Conservation (phyloP, 2,888 invertebrate genomes). For the Mechanitis messenoides region DNA sequence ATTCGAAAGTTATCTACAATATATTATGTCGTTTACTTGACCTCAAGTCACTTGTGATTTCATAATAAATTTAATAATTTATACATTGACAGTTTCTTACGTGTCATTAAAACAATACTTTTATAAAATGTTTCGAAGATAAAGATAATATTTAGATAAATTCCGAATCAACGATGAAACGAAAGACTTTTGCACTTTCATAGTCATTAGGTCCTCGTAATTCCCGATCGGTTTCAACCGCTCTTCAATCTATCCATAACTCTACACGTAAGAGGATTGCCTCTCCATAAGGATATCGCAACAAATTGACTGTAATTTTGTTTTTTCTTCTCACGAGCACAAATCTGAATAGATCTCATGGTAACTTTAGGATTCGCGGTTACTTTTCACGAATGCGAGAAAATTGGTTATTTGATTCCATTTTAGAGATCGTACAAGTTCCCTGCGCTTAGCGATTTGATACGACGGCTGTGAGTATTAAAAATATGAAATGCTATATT, state of each 20-base stretch:
- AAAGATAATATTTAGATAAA: constrained; percentile 61
- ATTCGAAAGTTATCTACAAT: background rate
- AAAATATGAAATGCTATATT: constrained; percentile 1
- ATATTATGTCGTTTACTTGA: background rate
- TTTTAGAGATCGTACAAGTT: constrained; percentile 42
- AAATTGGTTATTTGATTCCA: constrained; percentile 65
- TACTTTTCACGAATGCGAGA: constrained; percentile 53
- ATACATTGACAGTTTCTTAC: too few species aligned
- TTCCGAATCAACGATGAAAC: constrained; percentile 43
- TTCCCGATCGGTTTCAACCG: constrained; percentile 38
- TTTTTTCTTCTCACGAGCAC: constrained; percentile 70
- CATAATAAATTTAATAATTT: background rate
- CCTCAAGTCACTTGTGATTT: background rate
- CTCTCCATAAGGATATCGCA: constrained; percentile 67
- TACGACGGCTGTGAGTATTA: background rate
- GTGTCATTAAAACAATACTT: too few species aligned
- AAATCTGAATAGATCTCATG: constrained; percentile 53
- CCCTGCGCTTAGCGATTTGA: constrained; percentile 34
- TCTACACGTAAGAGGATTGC: constrained; percentile 61
- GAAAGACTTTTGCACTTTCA: constrained; percentile 59
- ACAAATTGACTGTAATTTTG: constrained; percentile 71
- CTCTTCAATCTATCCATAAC: constrained; percentile 45
- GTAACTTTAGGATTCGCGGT: constrained; percentile 48
- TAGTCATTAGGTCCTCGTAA: constrained; percentile 56
- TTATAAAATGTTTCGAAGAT: constrained; percentile 35